A percentile compares a stretch with the other conserved stretches of the same genome.
Conservation (phyloP, 2,888 invertebrate genomes). For the Octodonta nipae region DNA sequence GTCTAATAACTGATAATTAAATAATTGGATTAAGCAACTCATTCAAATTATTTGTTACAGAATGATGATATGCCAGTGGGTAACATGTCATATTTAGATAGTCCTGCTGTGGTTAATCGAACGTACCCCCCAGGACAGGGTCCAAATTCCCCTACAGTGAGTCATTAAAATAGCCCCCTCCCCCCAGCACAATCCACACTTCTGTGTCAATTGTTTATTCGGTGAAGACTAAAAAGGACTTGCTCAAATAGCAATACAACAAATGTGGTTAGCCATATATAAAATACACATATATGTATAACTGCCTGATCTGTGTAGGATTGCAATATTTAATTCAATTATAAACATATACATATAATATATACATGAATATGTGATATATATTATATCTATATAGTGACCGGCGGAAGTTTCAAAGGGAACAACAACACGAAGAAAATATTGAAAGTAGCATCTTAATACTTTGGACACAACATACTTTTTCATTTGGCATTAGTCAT, state of each 20-base stretch:
- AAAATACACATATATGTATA: slow-evolving; percentile 18
- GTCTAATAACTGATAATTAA: no score
- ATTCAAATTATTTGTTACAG: slow-evolving; percentile 35
- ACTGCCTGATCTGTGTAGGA: slow-evolving; percentile 26
- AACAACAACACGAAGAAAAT: no score
- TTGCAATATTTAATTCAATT: slow-evolving; percentile 11
- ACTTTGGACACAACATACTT: no score
- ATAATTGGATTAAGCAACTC: no score
- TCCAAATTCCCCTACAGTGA: slow-evolving; percentile 37
- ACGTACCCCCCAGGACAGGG: slow-evolving; percentile 34
- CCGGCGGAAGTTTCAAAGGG: no score
- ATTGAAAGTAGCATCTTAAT: no score
- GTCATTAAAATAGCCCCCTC: slow-evolving; percentile 36
- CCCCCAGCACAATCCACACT: slow-evolving; percentile 30
- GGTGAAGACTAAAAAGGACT: slow-evolving; percentile 25
- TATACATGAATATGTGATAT: slow-evolving; percentile 19
- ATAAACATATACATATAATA: slow-evolving; percentile 5
- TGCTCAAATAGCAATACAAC: slow-evolving; percentile 29
- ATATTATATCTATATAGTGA: no score
- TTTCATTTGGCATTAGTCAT: no score
- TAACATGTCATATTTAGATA: slow-evolving; percentile 60
- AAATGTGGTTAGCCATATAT: slow-evolving; percentile 12
- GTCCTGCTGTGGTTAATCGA: slow-evolving; percentile 33
- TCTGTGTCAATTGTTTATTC: slow-evolving; percentile 30
- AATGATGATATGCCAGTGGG: slow-evolving; percentile 63